Conservation (phyloP, 2,113 vertebrate species). For the Tenebrosternarchus preto region DNA sequence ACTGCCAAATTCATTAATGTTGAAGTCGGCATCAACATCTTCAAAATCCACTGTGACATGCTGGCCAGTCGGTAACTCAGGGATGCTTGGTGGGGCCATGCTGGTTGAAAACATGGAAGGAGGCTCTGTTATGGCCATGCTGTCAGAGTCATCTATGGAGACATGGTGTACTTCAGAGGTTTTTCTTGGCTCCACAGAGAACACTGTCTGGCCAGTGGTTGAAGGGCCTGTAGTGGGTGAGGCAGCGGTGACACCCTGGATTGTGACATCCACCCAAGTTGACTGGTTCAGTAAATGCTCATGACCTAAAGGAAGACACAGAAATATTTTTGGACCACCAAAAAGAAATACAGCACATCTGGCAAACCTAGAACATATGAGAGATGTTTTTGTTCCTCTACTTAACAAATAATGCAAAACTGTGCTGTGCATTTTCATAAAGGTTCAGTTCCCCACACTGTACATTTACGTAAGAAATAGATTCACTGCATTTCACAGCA, state of each 20-base stretch:
- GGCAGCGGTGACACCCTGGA: slow-evolving; percentile 53
- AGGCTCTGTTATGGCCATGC: slow-evolving; percentile 43
- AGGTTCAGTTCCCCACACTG: too few relatives aligned
- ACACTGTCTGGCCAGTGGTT: slow-evolving; percentile 31
- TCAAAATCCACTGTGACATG: slow-evolving; percentile 52
- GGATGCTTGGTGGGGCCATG: slow-evolving; percentile 67
- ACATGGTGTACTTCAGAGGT: slow-evolving; percentile 28
- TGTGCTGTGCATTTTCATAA: too few relatives aligned
- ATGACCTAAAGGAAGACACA: slow-evolving; percentile 59
- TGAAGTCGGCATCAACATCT: slow-evolving; percentile 47
- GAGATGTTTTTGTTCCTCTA: neutral
- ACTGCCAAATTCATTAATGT: slow-evolving; percentile 52
- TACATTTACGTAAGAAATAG: too few relatives aligned
- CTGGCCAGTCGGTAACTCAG: slow-evolving; percentile 59
- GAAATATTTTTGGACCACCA: slow-evolving; percentile 6
- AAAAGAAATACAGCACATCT: neutral
- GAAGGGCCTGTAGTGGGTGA: slow-evolving; percentile 46
- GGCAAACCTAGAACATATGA: neutral
- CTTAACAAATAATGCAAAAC: neutral
- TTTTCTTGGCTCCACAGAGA: slow-evolving; percentile 40
- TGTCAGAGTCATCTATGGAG: slow-evolving; percentile 21
- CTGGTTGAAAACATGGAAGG: slow-evolving; percentile 77
- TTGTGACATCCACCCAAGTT: slow-evolving; percentile 67
- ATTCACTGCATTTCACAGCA: too few relatives aligned
- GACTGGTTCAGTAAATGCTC: slow-evolving; percentile 62